Conservation (phyloP, 92 coral and sea anemone species). For the Micromussa lordhowensis region DNA sequence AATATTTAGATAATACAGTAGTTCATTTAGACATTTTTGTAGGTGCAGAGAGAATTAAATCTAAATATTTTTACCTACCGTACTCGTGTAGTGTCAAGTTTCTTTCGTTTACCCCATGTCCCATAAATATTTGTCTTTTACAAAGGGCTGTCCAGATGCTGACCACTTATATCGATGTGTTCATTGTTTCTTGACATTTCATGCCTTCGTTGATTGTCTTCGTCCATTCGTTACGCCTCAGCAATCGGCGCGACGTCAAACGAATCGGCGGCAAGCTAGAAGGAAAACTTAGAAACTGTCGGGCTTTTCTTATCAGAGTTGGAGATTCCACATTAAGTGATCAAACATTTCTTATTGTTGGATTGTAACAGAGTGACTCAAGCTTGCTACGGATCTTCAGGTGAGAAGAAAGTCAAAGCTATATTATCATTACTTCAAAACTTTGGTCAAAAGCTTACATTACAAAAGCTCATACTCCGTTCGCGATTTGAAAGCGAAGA, state of each 20-base stretch:
- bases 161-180: not conserved
- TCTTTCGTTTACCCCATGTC: not conserved
- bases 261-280: not conserved
- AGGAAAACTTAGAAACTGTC: not conserved
- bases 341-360: not conserved
- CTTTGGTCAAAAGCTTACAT: not conserved
- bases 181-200: constrained; percentile 22
- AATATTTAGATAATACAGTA: not conserved
- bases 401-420: not conserved
- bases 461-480: not conserved
- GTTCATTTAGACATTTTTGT: not conserved
- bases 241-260: not conserved
- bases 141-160: constrained; percentile 6
- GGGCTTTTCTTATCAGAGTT: not conserved
- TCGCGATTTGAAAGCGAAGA: not conserved
- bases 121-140: constrained; percentile 9
- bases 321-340: not conserved
- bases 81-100: not conserved
- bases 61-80: not conserved
- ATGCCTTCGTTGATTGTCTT: constrained; percentile 8
- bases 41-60: not conserved
- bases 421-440: not conserved
- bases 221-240: constrained; percentile 13
- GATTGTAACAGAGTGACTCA: not conserved
- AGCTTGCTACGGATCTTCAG: not conserved